phyloP scores from a whole-genome alignment of 2,888 invertebrate species.

The Chaitophorus viminalis region DNA sequence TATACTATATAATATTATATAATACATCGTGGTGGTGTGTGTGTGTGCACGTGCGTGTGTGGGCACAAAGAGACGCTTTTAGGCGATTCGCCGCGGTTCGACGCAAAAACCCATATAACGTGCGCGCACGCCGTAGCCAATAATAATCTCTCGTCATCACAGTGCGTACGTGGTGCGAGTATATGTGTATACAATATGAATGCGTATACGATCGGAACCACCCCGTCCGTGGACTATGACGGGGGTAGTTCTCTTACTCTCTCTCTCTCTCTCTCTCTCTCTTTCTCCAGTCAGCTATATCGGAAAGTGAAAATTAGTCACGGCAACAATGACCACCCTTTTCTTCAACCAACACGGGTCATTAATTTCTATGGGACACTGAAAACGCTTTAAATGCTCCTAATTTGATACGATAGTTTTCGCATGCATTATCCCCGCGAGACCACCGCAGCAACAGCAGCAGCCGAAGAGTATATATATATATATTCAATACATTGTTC shows the following conservation, averaged over 20 bases:
- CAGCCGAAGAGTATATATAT: neutral
- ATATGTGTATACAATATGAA: neutral
- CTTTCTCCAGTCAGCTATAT: neutral
- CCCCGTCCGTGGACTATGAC: neutral
- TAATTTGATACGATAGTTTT: constrained; percentile 61
- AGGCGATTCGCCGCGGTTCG: constrained; percentile 54
- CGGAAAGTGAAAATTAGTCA: constrained; percentile 62
- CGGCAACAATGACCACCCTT: constrained; percentile 59
- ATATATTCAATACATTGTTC: too few relatives aligned
- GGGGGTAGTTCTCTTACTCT: neutral
- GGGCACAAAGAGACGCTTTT: constrained; percentile 41
- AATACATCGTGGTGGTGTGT: neutral
- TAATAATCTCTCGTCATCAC: constrained; percentile 41
- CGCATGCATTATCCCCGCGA: constrained; percentile 36
- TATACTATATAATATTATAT: neutral
- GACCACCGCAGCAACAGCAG: neutral
- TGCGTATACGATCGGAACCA: neutral
- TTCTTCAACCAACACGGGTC: constrained; percentile 58
- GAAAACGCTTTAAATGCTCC: constrained; percentile 61
- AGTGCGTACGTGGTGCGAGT: neutral
- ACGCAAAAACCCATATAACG: constrained; percentile 51
- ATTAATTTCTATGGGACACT: constrained; percentile 54
- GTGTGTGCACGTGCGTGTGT: neutral
- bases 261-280: neutral
- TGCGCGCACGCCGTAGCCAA: constrained; percentile 15